Evolutionary conservation across 2,888 invertebrate species (phyloP).

Genomic region (Microplitis deprimator): DNA sequence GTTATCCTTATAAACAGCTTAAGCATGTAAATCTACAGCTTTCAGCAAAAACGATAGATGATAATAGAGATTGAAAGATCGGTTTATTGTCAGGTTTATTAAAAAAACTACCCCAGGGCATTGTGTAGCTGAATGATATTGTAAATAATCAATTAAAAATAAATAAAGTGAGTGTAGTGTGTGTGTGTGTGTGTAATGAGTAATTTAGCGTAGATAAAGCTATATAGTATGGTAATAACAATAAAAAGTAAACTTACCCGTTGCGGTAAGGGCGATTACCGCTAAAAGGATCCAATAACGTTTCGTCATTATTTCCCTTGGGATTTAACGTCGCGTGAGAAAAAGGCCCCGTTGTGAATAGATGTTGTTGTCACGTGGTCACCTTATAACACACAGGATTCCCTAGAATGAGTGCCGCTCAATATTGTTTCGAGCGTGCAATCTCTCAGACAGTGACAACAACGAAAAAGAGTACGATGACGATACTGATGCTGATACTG

Average conservation of each 20-base stretch:
- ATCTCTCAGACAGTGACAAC: neutral
- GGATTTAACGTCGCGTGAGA: conserved; percentile 36
- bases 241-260: conserved; percentile 62
- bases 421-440: conserved; percentile 8
- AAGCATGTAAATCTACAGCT: neutral
- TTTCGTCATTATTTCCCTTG: conserved; percentile 62
- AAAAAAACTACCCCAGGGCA: neutral
- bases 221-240: neutral
- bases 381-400: conserved; percentile 33
- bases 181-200: neutral
- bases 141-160: no score
- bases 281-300: conserved; percentile 68
- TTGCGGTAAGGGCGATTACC: conserved; percentile 70
- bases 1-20: neutral
- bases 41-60: neutral
- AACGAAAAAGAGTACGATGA: neutral
- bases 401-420: conserved; percentile 19
- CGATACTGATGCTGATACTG: neutral
- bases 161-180: no score
- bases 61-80: conserved; percentile 1
- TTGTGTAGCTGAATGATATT: no score
- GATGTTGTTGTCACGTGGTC: conserved; percentile 53
- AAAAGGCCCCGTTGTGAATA: conserved; percentile 24
- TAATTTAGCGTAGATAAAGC: neutral
- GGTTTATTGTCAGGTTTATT: neutral